Evolutionary conservation across 2,888 invertebrate species (phyloP), one percentile per base, ranked within the genome.

Genomic region (Pachliopta kotzebuea): DNA sequence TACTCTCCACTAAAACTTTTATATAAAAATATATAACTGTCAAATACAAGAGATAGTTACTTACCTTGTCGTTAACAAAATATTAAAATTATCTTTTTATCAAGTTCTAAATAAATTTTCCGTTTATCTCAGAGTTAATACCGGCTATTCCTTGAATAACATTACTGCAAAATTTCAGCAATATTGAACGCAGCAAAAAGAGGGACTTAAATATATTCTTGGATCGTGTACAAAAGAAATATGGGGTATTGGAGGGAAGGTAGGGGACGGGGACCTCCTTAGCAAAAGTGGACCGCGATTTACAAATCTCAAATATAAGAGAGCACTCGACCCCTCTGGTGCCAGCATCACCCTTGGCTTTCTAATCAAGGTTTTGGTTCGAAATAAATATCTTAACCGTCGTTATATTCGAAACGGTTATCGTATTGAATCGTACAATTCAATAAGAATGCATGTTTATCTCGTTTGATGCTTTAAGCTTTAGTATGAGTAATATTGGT

Each of bases 261-360:
- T 76, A 77, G 76, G 57, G 26, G 79, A n/a, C n/a, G n/a, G 79
- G 75, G 75, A 79, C 72, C 78, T 77, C 76, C 74, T 74, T 70
- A 65, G 57, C 67, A 67, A 65, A 76, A 80, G 81, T 76, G 80
- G 80, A 81, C 83, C 83, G 77, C 84, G 81, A 83, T 86, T 86
- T 84, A 84, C 81, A 82, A 83, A 84, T 83, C 81, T 83, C 80
- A 73, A 78, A 83, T 83, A 83, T 80, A 80, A 87, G 85, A 74
- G 79, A 72, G 66, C 77, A 75, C 86, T 85, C 80, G 83, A 85
- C 88, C 87, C 83, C 77, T 69, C 73, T 62, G 60, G 57, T 56
- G 73, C 71, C 72, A 69, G 70, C 73, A 73, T 73, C 67, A 69
- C 72, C 72, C 73, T 70, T 71, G 70, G 75, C 73, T 74, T 62